Percentiles rank a stretch among this genome's conserved stretches.
Evolutionary conservation across 2,888 invertebrate species (phyloP).

Genomic region (Ametastegia equiseti): DNA sequence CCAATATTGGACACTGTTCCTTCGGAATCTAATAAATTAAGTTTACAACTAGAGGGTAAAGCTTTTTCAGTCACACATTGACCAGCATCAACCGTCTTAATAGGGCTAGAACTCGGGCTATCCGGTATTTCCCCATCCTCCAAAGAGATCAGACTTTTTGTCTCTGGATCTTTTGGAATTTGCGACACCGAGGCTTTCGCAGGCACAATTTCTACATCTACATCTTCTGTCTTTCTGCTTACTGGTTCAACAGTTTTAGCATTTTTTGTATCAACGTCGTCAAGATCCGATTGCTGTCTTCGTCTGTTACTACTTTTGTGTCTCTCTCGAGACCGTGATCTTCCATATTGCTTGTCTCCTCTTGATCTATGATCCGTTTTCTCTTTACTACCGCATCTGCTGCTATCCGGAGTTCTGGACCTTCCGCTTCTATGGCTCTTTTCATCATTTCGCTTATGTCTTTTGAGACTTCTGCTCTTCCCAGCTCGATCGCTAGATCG

Average conservation of each 20-base stretch:
- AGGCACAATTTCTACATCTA: neutral
- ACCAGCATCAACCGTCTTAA: neutral
- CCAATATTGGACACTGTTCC: neutral
- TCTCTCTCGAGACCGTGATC: conserved; percentile 22
- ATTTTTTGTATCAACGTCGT: neutral
- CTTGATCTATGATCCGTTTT: neutral
- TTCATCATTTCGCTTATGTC: conserved; percentile 14
- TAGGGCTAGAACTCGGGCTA: conserved; percentile 46
- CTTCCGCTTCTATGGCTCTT: neutral
- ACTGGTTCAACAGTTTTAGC: neutral
- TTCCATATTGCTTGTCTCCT: conserved; percentile 6
- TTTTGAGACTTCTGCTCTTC: neutral
- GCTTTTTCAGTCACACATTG: neutral
- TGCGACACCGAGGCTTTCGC: neutral
- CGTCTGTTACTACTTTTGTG: neutral
- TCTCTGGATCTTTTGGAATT: conserved; percentile 12
- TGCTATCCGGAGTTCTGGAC: conserved; percentile 41
- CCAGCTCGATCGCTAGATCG: neutral
- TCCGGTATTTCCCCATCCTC: conserved; percentile 59
- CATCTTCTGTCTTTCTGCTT: neutral
- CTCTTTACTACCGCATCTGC: conserved; percentile 28
- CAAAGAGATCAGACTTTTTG: conserved; percentile 44
- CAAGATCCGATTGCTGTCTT: neutral
- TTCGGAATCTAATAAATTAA: neutral
- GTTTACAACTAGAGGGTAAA: neutral